phyloP scores from a whole-genome alignment of 37 sponge, comb jelly and placozoan genomes.

The Mnemiopsis leidyi region DNA sequence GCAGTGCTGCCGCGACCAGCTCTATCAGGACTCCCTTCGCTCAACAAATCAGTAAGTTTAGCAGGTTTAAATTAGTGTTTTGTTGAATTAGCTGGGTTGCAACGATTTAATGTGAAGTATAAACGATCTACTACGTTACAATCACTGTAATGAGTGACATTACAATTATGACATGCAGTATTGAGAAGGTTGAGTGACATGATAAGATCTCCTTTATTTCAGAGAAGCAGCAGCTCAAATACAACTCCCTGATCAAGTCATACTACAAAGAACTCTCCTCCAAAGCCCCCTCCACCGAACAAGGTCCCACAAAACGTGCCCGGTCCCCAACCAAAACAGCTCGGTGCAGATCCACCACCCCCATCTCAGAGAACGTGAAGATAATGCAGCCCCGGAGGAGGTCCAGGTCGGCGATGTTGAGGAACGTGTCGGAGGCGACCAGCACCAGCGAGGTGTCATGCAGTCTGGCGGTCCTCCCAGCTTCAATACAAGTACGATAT shows the following conservation, averaged over 20 bases:
- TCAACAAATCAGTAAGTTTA: not conserved
- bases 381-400: not conserved
- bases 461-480: constrained; percentile 51
- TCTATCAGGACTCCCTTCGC: constrained; percentile 36
- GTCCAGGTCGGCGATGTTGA: constrained; percentile 31
- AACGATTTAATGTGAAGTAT: no score
- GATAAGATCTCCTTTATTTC: no score
- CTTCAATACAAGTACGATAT: not conserved
- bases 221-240: constrained; percentile 11
- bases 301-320: not conserved
- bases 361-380: not conserved
- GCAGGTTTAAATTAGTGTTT: not conserved
- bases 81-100: no score
- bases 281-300: not conserved
- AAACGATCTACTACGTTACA: no score
- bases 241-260: constrained; percentile 3
- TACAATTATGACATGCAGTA: no score
- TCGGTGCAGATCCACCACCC: constrained; percentile 8
- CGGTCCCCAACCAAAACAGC: not conserved
- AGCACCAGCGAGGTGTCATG: constrained; percentile 59
- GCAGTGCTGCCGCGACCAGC: not conserved
- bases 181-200: no score
- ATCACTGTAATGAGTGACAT: no score
- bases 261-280: constrained; percentile 54
- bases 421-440: constrained; percentile 38